Percentiles rank a stretch among this genome's conserved stretches.
These are phyloP conservation scores for Brachyalestes nurse DNA, from an alignment of 2,797 vertebrate genomes.

Conservation along the genomic window DNA sequence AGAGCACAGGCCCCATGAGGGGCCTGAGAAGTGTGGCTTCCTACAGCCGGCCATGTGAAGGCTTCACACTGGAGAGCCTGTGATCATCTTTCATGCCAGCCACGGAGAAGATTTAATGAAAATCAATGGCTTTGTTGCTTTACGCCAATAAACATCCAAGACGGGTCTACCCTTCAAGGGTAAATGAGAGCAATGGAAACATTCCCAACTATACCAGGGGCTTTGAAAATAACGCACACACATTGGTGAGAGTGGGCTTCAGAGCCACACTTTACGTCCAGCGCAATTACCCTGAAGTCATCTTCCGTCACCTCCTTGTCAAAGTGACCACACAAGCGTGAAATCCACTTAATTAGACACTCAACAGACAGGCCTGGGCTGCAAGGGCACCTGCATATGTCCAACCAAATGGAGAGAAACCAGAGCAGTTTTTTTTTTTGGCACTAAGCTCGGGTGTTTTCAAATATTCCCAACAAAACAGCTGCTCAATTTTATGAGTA, in stretches of 20 bases:
- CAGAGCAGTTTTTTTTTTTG: not conserved
- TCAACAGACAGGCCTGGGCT: constrained; percentile 47
- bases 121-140: constrained; percentile 61
- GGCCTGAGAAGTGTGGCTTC: constrained; percentile 15
- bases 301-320: constrained; percentile 55
- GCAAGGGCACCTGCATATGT: constrained; percentile 45
- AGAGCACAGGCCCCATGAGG: constrained; percentile 30
- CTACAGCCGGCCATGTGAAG: constrained; percentile 32
- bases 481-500: not conserved
- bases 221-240: constrained; percentile 15
- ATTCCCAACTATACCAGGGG: constrained; percentile 43
- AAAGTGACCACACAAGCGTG: constrained; percentile 57
- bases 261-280: constrained; percentile 40
- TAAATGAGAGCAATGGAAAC: constrained; percentile 55
- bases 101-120: constrained; percentile 59
- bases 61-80: constrained; percentile 15
- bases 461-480: not conserved
- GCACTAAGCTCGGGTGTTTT: not conserved
- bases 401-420: constrained; percentile 24
- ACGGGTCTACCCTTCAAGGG: constrained; percentile 52
- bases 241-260: constrained; percentile 25
- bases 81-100: constrained; percentile 54
- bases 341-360: constrained; percentile 60
- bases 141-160: constrained; percentile 56
- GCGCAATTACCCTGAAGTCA: constrained; percentile 54